These are phyloP conservation scores for Polietes domitor DNA, from an alignment of 2,888 invertebrate species.

Conservation along the genomic window DNA sequence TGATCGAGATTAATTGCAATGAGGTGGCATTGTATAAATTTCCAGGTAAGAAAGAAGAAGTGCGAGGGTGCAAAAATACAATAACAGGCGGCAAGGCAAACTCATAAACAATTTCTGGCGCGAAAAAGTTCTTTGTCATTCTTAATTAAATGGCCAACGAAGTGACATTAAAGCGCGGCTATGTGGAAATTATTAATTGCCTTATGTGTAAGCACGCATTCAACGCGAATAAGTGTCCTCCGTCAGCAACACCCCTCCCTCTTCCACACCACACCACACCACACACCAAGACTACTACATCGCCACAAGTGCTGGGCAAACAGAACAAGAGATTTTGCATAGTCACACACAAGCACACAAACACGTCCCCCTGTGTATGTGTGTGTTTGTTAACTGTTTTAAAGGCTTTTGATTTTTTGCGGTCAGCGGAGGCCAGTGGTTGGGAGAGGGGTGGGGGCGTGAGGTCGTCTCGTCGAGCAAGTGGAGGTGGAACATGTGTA, in stretches of 20 bases:
- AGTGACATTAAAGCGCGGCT: conserved; percentile 37
- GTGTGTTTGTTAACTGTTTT: conserved; percentile 38
- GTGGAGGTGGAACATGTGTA: conserved; percentile 1
- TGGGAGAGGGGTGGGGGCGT: not conserved
- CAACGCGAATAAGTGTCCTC: conserved; percentile 7
- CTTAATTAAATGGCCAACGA: conserved; percentile 27
- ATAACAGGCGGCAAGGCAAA: not conserved
- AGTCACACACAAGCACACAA: conserved; percentile 3
- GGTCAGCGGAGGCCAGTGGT: not conserved
- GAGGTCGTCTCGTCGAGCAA: not conserved
- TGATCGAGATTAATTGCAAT: conserved; percentile 81
- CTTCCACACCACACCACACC: not conserved
- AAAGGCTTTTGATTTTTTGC: conserved; percentile 50
- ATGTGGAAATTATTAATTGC: conserved; percentile 53
- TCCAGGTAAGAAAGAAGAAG: conserved; percentile 78
- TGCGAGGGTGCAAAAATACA: not conserved
- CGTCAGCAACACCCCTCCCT: not conserved
- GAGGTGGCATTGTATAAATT: conserved; percentile 81
- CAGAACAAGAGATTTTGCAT: conserved; percentile 2
- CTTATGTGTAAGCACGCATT: conserved; percentile 42
- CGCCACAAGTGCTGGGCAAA: not conserved
- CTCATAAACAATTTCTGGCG: conserved; percentile 16
- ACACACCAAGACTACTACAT: not conserved
- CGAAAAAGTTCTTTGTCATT: conserved; percentile 5
- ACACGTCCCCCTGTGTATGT: not conserved